Base-by-base conservation (phyloP, 1,140 invertebrate species). In the Hylyphantes graminicola region DNA sequence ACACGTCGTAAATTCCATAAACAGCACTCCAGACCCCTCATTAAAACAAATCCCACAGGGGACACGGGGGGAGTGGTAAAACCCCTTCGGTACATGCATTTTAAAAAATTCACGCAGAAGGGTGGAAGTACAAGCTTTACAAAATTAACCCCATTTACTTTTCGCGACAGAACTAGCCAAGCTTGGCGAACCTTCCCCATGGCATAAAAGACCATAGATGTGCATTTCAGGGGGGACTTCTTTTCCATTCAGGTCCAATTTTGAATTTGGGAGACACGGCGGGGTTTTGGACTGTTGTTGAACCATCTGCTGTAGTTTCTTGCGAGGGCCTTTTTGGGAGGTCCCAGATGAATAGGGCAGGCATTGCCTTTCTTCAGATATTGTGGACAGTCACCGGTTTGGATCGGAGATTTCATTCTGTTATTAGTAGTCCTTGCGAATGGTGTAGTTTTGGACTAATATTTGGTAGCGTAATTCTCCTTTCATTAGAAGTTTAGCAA, bases 91-190 rank as follows among this genome's bases (percentile, higher is more conserved):
- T 50, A 51, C 65, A 15, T 35, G 7, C 10, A 51, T 53, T 70
- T 70, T 70, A 70, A 70, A 35, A 35, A 35, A 70, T 70, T 51
- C 72, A 21, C 72, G 72, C 54, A 55, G 53, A 6, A 72, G 13
- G 13, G 10, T 9, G 48, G 13, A 12, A 48, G 76, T 17, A 61
- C n/a, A 6, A 59, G 76, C 50, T 78, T 67, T 83, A 67, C 72
- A 75, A 83, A 83, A 83, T 83, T 83, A 83, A 83, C 80, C 80
- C 80, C 61, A 74, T 83, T 83, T 83, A 83, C 59, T 81, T 35
- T 35, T 35, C 5, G 10, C 55, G 21, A 54, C 54, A 81, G 48
- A 57, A 63, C 15, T 61, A 78, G 76, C 61, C 61, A 67, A 67
- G 76, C 76, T 67, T 68, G 77, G 54, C 61, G 74, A 51, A n/a